These are phyloP conservation scores for Pantherophis vulpinus DNA, from an alignment of 2,797 vertebrate genomes.

Conservation along the genomic window DNA sequence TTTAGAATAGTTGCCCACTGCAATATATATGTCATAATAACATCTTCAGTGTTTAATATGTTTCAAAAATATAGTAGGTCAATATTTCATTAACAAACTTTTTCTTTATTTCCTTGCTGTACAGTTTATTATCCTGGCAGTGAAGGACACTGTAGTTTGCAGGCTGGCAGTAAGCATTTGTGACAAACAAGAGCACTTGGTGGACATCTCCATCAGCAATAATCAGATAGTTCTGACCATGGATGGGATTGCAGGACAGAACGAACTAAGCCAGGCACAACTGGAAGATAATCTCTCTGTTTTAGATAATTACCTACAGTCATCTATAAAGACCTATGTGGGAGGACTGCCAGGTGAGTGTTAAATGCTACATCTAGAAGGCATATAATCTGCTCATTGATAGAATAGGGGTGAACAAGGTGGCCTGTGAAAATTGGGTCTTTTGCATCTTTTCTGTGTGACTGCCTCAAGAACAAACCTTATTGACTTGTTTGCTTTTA, in stretches of 20 bases:
- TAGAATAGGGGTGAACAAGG: background rate
- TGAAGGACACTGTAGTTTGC: slow-evolving; percentile 77
- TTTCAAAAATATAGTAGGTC: background rate
- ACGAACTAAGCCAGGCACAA: slow-evolving; percentile 64
- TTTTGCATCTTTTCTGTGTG: background rate
- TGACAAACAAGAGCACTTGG: slow-evolving; percentile 80
- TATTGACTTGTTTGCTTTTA: background rate
- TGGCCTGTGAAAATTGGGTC: background rate
- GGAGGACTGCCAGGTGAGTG: slow-evolving; percentile 91
- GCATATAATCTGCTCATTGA: background rate
- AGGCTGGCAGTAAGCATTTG: slow-evolving; percentile 81
- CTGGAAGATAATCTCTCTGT: slow-evolving; percentile 72
- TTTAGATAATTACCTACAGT: slow-evolving; percentile 64
- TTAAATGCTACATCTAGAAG: background rate
- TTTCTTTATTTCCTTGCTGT: slow-evolving; percentile 10
- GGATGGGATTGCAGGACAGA: slow-evolving; percentile 76
- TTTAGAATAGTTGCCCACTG: background rate
- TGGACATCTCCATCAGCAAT: slow-evolving; percentile 77
- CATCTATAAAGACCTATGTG: slow-evolving; percentile 80
- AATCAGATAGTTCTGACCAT: slow-evolving; percentile 78
- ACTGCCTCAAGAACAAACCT: background rate
- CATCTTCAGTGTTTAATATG: background rate
- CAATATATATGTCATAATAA: background rate
- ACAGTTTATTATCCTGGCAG: slow-evolving; percentile 84
- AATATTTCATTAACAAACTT: background rate